A percentile compares a stretch with the other conserved stretches of the same genome.
These are phyloP conservation scores for Anthoptus insignis DNA, from an alignment of 2,888 invertebrate species.

Conservation along the genomic window DNA sequence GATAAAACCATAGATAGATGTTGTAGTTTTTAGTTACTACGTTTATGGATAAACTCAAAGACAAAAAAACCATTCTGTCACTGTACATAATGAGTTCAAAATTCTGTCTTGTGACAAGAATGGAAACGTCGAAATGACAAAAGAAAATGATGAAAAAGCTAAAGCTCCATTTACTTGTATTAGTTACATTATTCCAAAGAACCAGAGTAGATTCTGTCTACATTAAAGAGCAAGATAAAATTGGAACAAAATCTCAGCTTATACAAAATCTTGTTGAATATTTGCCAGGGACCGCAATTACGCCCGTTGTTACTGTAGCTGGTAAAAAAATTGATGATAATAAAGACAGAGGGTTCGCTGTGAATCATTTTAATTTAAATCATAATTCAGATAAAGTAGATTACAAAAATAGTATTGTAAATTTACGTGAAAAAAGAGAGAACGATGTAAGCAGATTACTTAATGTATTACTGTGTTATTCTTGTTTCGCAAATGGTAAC, in stretches of 20 bases:
- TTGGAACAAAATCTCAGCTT: slow-evolving; percentile 52
- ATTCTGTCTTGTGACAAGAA: slow-evolving; percentile 1
- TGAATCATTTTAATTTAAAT: slow-evolving; percentile 53
- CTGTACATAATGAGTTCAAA: too few species aligned
- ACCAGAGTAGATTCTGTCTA: slow-evolving; percentile 53
- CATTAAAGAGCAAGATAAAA: slow-evolving; percentile 57
- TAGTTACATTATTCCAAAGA: slow-evolving; percentile 55
- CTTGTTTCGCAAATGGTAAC: slow-evolving; percentile 56
- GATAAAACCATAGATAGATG: too few species aligned
- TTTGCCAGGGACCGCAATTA: slow-evolving; percentile 53
- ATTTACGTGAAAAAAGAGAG: background rate
- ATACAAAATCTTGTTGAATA: slow-evolving; percentile 55
- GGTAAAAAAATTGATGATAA: slow-evolving; percentile 56
- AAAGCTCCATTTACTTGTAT: slow-evolving; percentile 55
- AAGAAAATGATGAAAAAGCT: slow-evolving; percentile 6
- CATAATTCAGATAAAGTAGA: slow-evolving; percentile 46
- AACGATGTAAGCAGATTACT: background rate
- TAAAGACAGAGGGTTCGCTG: slow-evolving; percentile 53
- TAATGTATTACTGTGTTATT: slow-evolving; percentile 52
- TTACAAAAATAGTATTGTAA: background rate
- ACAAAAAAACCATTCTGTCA: too few species aligned
- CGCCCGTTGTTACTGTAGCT: slow-evolving; percentile 49
- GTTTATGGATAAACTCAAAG: too few species aligned
- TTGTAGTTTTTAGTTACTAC: too few species aligned
- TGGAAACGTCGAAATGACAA: slow-evolving; percentile 10